Conservation (phyloP, 2,888 invertebrate species). For the Hymenopus coronatus region DNA sequence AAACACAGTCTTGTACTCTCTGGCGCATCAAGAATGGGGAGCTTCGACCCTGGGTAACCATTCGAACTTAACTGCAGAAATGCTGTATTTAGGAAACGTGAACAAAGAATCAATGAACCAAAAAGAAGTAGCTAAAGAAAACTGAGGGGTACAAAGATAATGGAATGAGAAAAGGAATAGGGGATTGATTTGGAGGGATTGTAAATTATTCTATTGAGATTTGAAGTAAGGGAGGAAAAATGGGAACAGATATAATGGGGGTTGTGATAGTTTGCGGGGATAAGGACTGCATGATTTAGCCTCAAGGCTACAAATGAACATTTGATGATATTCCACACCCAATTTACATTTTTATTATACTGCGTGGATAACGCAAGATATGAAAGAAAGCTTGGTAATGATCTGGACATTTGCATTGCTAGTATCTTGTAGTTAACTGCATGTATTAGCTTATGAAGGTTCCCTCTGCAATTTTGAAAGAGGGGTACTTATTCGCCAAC, state of each 20-base stretch:
- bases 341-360: constrained; percentile 35
- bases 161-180: neutral
- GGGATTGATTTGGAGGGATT: neutral
- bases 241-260: constrained; percentile 8
- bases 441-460: too few relatives aligned
- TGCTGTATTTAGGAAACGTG: neutral
- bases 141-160: neutral
- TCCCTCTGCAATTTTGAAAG: too few relatives aligned
- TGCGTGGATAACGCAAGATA: neutral
- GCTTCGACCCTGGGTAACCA: too few relatives aligned
- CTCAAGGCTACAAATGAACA: constrained; percentile 30
- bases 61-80: neutral
- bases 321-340: constrained; percentile 36
- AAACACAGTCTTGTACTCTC: too few relatives aligned
- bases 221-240: neutral
- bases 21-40: too few relatives aligned
- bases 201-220: neutral
- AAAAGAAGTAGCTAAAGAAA: neutral
- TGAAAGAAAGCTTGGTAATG: neutral
- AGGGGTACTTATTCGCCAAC: too few relatives aligned
- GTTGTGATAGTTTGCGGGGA: neutral
- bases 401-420: too few relatives aligned
- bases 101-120: neutral
- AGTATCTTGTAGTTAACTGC: too few relatives aligned
- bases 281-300: constrained; percentile 2